phyloP scores from a whole-genome alignment of 2,797 vertebrate species.

The Dallia pectoralis region DNA sequence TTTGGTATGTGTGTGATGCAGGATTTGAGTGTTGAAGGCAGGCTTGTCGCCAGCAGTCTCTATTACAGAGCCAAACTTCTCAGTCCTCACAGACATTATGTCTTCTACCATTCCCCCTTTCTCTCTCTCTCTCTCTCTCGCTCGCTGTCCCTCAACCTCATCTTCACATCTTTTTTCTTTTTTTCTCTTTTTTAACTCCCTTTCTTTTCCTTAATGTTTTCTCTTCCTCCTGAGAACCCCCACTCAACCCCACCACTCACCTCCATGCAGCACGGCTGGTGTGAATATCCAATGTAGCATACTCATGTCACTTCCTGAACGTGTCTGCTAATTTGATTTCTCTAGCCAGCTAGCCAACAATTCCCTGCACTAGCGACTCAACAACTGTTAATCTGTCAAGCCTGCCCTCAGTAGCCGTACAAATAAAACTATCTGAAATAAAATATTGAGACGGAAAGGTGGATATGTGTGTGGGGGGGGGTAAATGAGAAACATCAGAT shows the following conservation, averaged over 20 bases:
- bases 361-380: neutral
- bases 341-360: constrained; percentile 12
- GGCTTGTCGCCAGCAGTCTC: neutral
- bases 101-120: neutral
- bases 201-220: neutral
- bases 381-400: neutral
- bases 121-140: neutral
- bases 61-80: neutral
- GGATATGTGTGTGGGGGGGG: neutral
- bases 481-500: neutral
- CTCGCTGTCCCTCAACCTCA: no score
- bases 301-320: constrained; percentile 2
- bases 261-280: neutral
- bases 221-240: neutral
- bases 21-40: neutral
- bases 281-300: neutral
- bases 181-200: neutral
- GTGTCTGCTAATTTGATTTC: constrained; percentile 14
- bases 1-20: constrained; percentile 2
- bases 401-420: neutral
- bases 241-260: neutral
- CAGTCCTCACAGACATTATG: neutral
- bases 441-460: neutral
- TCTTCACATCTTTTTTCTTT: no score
- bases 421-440: neutral